Evolutionary conservation across 2,888 invertebrate species (phyloP), one percentile per base, ranked within the genome.

Genomic region (Bembecia ichneumoniformis): DNA sequence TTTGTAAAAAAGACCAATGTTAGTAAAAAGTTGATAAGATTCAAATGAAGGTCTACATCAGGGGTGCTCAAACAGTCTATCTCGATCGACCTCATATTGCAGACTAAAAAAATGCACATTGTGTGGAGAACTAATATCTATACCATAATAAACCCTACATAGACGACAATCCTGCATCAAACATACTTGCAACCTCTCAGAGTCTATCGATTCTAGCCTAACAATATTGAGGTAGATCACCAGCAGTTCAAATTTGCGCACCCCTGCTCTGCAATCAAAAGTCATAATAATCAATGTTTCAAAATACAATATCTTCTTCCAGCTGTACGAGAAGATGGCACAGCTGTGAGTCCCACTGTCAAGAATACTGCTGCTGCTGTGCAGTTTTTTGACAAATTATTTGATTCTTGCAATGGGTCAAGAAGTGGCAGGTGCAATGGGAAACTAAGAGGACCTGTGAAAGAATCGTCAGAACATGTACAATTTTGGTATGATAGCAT

Each of bases 321-420:
- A 43, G 16, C 14, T 15, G 10, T 43, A 14, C 43, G 15, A 15
- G 14, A 14, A 43, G 43, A 15, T 43, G 43, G 16, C 14, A 43
- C 14, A 1, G 43, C 15, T 15, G 15, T 16, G 11, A 43, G 43
- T 43, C 43, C 15, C 43, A 43, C 15, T 16, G 11, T 16, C 15
- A 16, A 48, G 45, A 50, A 44, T 11, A 55, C 53, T 7, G 52
- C 49, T 7, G 52, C 49, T 13, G 55, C 49, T 14, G 50, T 56
- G 3, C 49, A 49, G n/a, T 54, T 56, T 16, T 48, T 56, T n/a
- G 56, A 56, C 36, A 7, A 46, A n/a, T 47, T 54, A 1, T 56
- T 56, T 43, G 52, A 56, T 15, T 54, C 47, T 28, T 51, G 54
- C 9, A 52, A 56, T 35, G 45, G 54, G 7, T 52, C 43, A 15